Base-by-base conservation (phyloP, 2,888 invertebrate genomes). In the Ephialtes manifestator region DNA sequence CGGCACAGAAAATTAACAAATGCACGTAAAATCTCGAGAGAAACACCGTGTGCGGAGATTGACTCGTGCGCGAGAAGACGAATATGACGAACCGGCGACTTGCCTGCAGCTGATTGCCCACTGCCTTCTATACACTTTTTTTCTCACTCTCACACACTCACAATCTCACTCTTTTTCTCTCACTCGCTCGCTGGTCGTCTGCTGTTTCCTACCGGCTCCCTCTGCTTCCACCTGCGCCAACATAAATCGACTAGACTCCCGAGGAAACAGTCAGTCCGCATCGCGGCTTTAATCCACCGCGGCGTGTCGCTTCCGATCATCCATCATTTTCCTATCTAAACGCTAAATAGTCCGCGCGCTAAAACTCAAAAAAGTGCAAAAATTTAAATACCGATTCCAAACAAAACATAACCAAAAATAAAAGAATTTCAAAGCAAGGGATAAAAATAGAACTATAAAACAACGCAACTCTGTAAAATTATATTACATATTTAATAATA, bases 201-300 rank as follows among this genome's bases (percentile, higher is more conserved):
- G n/a, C n/a, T n/a, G n/a, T n/a, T n/a, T n/a, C n/a, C n/a, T n/a
- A n/a, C 46, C 75, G 60, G 77, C 81, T 83, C 71, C 83, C 83
- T 72, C 85, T 75, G 81, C 74, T 71, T 71, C 79, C 75, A 79
- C 83, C 83, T 83, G 79, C 63, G 83, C 75, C 58, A n/a, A 81
- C 79, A 85, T 83, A 84, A 84, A 84, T 84, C 81, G 81, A 84
- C 84, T 60, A 87, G 85, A 84, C 78, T 84, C 81, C 84, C 84
- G 86, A 87, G 83, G 83, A 88, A 80, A 74, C 86, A 81, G 86
- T 74, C 92, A 92, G 92, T 92, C 78, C 81, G 88, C 88, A 88
- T 86, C 72, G 85, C 84, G 90, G 86, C 91, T 87, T 83, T 87
- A 89, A 86, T 87, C 87, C 79, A 85, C 76, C 84, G 88, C 83